Evolutionary conservation across 2,113 vertebrate species (phyloP), one percentile per base, ranked within the genome.

Genomic region (Odocoileus hemionus): DNA sequence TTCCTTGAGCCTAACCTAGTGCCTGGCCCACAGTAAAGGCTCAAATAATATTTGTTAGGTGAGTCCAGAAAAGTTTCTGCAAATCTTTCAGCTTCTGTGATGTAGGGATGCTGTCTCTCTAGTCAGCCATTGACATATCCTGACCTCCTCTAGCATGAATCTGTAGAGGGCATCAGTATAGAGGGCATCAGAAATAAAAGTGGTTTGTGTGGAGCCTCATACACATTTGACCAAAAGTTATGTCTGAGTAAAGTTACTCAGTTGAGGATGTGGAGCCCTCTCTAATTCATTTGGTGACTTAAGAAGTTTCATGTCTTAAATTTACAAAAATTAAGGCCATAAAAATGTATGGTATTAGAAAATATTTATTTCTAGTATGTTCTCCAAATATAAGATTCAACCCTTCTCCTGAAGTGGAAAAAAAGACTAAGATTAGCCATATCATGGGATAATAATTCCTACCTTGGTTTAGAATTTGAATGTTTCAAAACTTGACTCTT

Each of bases 1-100:
- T 90, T 92, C 19, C 30, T 43, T 5, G 15, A 84, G 26, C 5
- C 83, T 91, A 54, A 91, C 21, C 55, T 70, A 45, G 12, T 70
- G 30, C 12, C 33, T 50, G 52, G 28, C 10, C 14, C 26, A 74
- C 25, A 55, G 60, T 2, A 91, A 26, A 4, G 74, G 7, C 19
- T 82, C 19, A 43, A 64, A 88, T 92, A 76, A 30, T 86, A 78
- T 78, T 76, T 76, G 60, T 92, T 93, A 83, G 11, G 61, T 90
- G 30, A 84, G 55, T 78, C 17, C 85, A 80, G 45, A 86, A 94
- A 14, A 17, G 50, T 67, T 61, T 88, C 45, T 57, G 39, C 25
- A 67, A 93, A 26, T 80, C 23, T 92, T 47, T 96, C 61, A 86
- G 58, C 64, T 83, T 97, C 61, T 93, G 30, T 91, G 79, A 94